Base-by-base conservation (phyloP, 2,113 vertebrate genomes). In the Cryptotis parvus region DNA sequence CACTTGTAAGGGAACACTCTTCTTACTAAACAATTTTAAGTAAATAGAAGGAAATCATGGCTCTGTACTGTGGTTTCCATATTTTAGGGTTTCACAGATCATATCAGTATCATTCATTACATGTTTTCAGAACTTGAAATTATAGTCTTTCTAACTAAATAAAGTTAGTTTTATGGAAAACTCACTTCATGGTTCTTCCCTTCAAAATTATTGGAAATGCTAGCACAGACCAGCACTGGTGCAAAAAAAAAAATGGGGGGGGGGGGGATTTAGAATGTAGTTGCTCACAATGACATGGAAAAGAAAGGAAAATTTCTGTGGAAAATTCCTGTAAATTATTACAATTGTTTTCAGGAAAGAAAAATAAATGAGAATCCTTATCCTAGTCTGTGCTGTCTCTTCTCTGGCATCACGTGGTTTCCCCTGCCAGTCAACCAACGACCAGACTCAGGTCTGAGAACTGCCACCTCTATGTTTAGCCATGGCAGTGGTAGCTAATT, bases 121-220 rank as follows among this genome's bases (percentile, higher is more conserved):
- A 80, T 78, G 83, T 83, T 96, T 96, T 95, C 39, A 91, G 68
- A 84, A 85, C 26, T 93, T 92, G 88, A 94, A 96, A 93, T 91
- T 83, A 90, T 16, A 63, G 41, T 81, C 84, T 90, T 92, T 90
- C 39, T 83, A 49, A 91, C 58, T 78, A 95, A 94, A 69, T 73
- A 43, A 72, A 61, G 95, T 95, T 89, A 93, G 61, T 92, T 87
- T 92, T 86, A 85, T 86, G 80, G 24, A 91, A 86, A 91, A 86
- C 22, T 88, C 18, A 83, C 55, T 91, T 83, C 72, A 73, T 49
- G 37, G 6, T 88, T 88, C 24, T 89, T 66, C 33, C 35, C 18
- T 65, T n/a, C 29, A 52, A 73, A 49, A 41, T 68, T 10, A 55
- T 26, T 66, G 27, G 79, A 87, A 58, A 49, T 61, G 6, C 73